phyloP scores from a whole-genome alignment of 2,888 invertebrate genomes.

The Yponomeuta sedellus region DNA sequence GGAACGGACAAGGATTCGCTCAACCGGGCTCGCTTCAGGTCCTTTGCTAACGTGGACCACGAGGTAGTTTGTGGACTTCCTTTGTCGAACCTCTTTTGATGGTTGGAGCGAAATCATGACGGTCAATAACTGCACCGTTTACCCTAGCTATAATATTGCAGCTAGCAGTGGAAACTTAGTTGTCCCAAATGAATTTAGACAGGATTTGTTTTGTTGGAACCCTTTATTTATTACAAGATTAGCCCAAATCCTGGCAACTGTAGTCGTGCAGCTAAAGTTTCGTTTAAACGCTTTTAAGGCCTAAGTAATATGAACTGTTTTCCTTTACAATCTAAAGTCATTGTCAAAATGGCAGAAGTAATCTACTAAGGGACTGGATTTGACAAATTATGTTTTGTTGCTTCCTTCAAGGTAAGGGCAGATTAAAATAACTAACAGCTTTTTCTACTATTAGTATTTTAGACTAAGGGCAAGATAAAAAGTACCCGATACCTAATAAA shows the following conservation, averaged over 20 bases:
- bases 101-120: no score
- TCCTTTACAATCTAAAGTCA: background rate
- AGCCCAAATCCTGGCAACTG: constrained; percentile 2
- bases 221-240: constrained; percentile 18
- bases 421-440: background rate
- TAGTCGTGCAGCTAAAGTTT: background rate
- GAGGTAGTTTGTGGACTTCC: no score
- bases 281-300: background rate
- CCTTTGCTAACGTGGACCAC: no score
- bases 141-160: background rate
- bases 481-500: no score
- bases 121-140: no score
- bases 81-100: no score
- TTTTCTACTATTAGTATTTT: no score
- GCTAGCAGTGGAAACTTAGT: background rate
- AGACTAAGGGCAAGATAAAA: no score
- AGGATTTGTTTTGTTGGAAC: constrained; percentile 26
- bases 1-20: no score
- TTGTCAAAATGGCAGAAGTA: background rate
- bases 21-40: no score
- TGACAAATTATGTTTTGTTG: background rate
- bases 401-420: background rate
- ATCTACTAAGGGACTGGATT: background rate
- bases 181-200: constrained; percentile 20
- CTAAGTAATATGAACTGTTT: background rate